Percentiles rank a stretch among this genome's conserved stretches.
Evolutionary conservation across 2,888 invertebrate species (phyloP).

Genomic region (Heliconius ismenius): DNA sequence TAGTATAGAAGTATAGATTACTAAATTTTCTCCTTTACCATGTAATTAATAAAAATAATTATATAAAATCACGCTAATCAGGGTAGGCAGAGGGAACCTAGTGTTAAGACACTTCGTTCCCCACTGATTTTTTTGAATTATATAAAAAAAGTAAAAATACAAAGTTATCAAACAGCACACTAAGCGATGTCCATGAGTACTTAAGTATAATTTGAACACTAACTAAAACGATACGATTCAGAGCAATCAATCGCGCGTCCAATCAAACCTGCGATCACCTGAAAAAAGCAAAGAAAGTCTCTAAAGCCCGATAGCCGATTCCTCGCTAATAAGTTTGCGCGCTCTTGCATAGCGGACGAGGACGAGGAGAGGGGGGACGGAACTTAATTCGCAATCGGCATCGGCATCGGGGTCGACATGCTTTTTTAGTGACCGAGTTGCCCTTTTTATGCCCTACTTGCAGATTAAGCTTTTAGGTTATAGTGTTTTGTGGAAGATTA

Average conservation of each 20-base stretch:
- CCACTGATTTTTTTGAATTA: too few relatives aligned
- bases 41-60: too few relatives aligned
- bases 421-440: conserved; percentile 44
- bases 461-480: background rate
- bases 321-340: conserved; percentile 55
- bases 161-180: background rate
- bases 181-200: too few relatives aligned
- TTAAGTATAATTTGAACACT: conserved; percentile 29
- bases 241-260: conserved; percentile 64
- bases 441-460: conserved; percentile 44
- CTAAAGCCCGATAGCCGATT: conserved; percentile 55
- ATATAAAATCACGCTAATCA: too few relatives aligned
- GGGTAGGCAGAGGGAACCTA: too few relatives aligned
- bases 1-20: too few relatives aligned
- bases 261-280: conserved; percentile 69
- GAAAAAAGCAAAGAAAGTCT: conserved; percentile 72
- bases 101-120: too few relatives aligned
- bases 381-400: conserved; percentile 67
- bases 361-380: conserved; percentile 56
- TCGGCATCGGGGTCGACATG: conserved; percentile 49
- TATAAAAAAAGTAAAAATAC: too few relatives aligned
- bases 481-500: background rate
- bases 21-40: too few relatives aligned
- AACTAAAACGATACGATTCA: conserved; percentile 61
- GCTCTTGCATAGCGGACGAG: conserved; percentile 74